Evolutionary conservation across 1,140 invertebrate genomes (phyloP).

Genomic region (Trachymyrmex septentrionalis): DNA sequence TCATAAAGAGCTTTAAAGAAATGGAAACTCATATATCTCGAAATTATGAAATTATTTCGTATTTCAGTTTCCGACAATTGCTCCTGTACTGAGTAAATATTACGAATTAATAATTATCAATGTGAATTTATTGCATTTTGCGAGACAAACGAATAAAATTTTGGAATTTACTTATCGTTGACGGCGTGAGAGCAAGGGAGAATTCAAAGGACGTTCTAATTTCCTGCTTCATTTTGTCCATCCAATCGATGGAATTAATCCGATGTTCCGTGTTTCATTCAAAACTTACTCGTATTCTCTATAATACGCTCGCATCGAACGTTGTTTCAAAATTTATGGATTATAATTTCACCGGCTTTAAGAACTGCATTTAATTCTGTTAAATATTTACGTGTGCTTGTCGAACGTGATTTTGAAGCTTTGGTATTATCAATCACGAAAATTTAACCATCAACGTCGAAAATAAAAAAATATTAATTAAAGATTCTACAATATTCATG

Average conservation of each 20-base stretch:
- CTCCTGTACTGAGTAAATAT: neutral
- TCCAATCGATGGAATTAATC: conserved; percentile 40
- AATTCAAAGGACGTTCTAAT: conserved; percentile 5
- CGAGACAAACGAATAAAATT: conserved; percentile 2
- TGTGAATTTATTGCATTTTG: neutral
- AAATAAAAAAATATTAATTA: neutral
- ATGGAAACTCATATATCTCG: neutral
- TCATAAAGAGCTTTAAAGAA: neutral
- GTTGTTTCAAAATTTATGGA: conserved; percentile 37
- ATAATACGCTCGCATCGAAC: conserved; percentile 16
- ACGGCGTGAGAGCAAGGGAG: too few relatives aligned
- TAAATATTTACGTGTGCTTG: conserved; percentile 45
- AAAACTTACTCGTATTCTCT: conserved; percentile 25
- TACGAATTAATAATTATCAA: conserved; percentile 22
- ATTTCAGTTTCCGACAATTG: neutral
- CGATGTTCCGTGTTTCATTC: neutral
- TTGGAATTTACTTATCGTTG: neutral
- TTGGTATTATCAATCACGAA: neutral
- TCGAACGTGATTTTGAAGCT: conserved; percentile 40
- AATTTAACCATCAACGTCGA: neutral
- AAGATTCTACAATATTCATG: conserved; percentile 6
- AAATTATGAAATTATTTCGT: neutral
- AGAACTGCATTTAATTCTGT: conserved; percentile 53
- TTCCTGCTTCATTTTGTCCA: conserved; percentile 23
- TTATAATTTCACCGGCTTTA: conserved; percentile 48